Percentiles rank a stretch among this genome's conserved stretches.
Evolutionary conservation across 2,888 invertebrate species (phyloP).

Genomic region (Campoplex capitator): DNA sequence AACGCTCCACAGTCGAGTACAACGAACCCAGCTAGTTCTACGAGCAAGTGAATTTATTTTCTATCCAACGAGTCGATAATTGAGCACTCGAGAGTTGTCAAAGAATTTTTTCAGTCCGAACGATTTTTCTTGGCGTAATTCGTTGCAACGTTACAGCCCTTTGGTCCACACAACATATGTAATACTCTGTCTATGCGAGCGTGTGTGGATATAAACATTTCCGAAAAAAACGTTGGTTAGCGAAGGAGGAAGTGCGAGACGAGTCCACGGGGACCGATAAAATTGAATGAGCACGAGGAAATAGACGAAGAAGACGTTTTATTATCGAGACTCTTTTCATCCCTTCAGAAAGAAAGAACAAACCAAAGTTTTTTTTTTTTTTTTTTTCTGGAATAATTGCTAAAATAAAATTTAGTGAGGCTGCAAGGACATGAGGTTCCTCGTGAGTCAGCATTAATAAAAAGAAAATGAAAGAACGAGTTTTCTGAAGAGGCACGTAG

Average conservation of each 20-base stretch:
- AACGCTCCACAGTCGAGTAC: slow-evolving; percentile 9
- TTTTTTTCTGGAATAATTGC: not conserved
- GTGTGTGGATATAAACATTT: not conserved
- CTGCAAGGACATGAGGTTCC: not conserved
- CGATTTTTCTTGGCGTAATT: slow-evolving; percentile 18
- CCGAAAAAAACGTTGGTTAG: not conserved
- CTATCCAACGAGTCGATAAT: slow-evolving; percentile 48
- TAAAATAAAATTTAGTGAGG: not conserved
- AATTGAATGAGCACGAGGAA: slow-evolving; percentile 20
- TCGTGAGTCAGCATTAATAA: not conserved
- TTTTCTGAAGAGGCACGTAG: slow-evolving; percentile 34
- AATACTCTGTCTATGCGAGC: not conserved
- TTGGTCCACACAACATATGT: not conserved
- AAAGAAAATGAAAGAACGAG: slow-evolving; percentile 11
- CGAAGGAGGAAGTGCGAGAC: slow-evolving; percentile 5
- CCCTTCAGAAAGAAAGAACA: not conserved
- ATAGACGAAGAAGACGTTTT: slow-evolving; percentile 22
- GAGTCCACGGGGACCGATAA: slow-evolving; percentile 19
- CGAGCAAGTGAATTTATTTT: slow-evolving; percentile 41
- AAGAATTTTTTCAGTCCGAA: slow-evolving; percentile 19
- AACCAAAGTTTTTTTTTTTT: not conserved
- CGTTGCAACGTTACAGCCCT: slow-evolving; percentile 4
- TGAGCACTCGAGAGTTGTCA: slow-evolving; percentile 43
- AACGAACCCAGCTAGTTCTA: not conserved
- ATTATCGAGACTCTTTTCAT: slow-evolving; percentile 4